phyloP scores from a whole-genome alignment of 2,888 invertebrate genomes.

The Limenitis camilla region DNA sequence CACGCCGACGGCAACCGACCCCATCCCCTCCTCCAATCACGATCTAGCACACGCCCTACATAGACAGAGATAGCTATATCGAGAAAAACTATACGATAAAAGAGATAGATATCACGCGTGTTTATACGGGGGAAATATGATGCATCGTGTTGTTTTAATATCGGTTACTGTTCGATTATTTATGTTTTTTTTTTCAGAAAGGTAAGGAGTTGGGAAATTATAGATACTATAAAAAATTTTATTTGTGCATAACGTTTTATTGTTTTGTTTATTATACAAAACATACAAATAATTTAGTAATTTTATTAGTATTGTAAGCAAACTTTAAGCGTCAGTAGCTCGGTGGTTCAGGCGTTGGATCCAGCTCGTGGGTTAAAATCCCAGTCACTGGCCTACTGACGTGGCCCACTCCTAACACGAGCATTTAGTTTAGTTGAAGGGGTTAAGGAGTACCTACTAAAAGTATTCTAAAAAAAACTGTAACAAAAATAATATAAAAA shows the following conservation, averaged over 20 bases:
- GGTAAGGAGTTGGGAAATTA: slow-evolving; percentile 40
- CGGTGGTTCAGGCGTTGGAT: too few species aligned
- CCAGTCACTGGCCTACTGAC: too few species aligned
- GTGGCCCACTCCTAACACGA: too few species aligned
- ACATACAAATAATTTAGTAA: background rate
- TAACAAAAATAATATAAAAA: background rate
- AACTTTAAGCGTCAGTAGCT: background rate
- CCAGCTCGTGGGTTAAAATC: too few species aligned
- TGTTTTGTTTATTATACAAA: slow-evolving; percentile 3
- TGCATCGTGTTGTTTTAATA: slow-evolving; percentile 72
- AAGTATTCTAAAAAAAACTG: background rate
- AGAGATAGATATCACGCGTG: slow-evolving; percentile 50
- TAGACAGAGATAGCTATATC: slow-evolving; percentile 36
- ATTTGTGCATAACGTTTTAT: slow-evolving; percentile 14
- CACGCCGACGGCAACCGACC: slow-evolving; percentile 47
- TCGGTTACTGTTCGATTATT: slow-evolving; percentile 66
- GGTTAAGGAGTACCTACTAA: too few species aligned
- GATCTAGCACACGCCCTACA: slow-evolving; percentile 58
- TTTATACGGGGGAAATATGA: slow-evolving; percentile 68
- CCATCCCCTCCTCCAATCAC: slow-evolving; percentile 66
- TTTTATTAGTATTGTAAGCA: background rate
- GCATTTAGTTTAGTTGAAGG: too few species aligned
- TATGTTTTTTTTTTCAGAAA: slow-evolving; percentile 53
- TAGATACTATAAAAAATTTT: slow-evolving; percentile 14
- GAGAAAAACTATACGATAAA: slow-evolving; percentile 42